Evolutionary conservation across 2,888 invertebrate species (phyloP), one percentile per base, ranked within the genome.

Genomic region (Bhutanitis thaidina): DNA sequence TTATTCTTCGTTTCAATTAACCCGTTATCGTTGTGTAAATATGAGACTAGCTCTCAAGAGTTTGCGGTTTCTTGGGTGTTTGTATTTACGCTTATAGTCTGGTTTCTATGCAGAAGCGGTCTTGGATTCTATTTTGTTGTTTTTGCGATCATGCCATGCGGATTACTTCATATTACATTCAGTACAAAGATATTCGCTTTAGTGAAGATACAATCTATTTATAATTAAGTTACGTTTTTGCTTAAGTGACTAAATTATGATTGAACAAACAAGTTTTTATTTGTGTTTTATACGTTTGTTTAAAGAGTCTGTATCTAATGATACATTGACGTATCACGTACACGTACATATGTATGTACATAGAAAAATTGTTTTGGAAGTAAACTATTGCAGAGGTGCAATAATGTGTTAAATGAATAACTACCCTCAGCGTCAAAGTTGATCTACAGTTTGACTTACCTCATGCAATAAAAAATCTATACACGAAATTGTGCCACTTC

Each of bases 31-130:
- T 49, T 37, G 41, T 36, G 41, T 37, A 49, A 49, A 49, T 37
- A 43, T 37, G 13, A 43, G 16, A 30, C 29, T 16, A 35, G 30
- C 13, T 29, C 30, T 25, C 49, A 29, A 15, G 30, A 43, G 37
- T 25, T 37, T 43, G 49, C 43, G 43, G 49, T 43, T 37, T 37
- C 36, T 20, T 43, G 37, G 32, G 20, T 43, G 36, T 49, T 49
- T 49, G 49, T 43, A 30, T 49, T 32, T 49, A 20, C 14, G 32
- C 37, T 49, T 49, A 49, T 49, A 37, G 43, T 29, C 30, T n/a
- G 10, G 27, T 43, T 36, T 43, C 25, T 34, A 15, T 37, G 16
- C 30, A 29, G 43, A 13, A 49, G 36, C 41, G 43, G 13, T 30
- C 14, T 14, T n/a, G 13, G 15, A 9, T 29, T 40, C 37, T 30